phyloP scores from a whole-genome alignment of 1,140 invertebrate genomes.

The Musca domestica region DNA sequence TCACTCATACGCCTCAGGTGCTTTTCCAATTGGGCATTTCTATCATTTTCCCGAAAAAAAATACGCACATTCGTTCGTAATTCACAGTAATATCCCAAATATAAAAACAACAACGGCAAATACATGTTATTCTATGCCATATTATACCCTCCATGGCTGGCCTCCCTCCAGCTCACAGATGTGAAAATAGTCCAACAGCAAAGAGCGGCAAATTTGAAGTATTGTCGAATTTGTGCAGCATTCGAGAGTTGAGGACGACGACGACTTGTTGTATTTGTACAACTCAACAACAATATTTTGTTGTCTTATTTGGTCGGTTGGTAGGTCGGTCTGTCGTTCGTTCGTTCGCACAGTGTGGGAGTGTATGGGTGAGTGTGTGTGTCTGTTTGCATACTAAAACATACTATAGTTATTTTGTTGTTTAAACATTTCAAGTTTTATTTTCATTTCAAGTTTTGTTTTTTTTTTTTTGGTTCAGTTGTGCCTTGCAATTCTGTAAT shows the following conservation, averaged over 20 bases:
- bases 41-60: background rate
- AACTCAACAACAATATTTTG: background rate
- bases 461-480: conserved; percentile 4
- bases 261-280: conserved; percentile 8
- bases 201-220: background rate
- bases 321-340: background rate
- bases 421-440: conserved; percentile 25
- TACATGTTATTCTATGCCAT: background rate
- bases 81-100: conserved; percentile 17
- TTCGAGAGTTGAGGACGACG: background rate
- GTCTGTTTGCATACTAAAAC: conserved; percentile 6
- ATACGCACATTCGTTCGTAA: conserved; percentile 3
- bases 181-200: background rate
- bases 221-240: conserved; percentile 12
- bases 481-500: background rate
- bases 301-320: too few species aligned
- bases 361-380: background rate
- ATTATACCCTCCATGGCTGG: too few species aligned
- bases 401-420: conserved; percentile 17
- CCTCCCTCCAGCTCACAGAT: background rate
- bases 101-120: conserved; percentile 21
- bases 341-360: background rate
- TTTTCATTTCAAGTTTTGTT: conserved; percentile 15
- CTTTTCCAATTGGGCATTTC: background rate
- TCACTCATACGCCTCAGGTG: too few species aligned